A percentile compares a stretch with the other conserved stretches of the same genome.
Conservation (phyloP, 1,140 invertebrate species). For the Macrocentrus cingulum region DNA sequence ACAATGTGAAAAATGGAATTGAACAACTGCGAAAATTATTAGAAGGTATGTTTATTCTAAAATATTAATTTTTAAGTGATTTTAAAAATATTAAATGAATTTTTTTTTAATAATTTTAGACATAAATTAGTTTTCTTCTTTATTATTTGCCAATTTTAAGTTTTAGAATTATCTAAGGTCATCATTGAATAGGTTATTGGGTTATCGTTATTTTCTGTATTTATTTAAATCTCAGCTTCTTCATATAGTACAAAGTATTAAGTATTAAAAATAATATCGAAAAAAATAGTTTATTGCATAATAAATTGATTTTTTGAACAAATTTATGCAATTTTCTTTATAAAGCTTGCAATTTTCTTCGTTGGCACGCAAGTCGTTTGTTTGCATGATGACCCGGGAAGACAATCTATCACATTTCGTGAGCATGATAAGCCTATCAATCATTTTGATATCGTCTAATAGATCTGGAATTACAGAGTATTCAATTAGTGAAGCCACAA, state of each 20-base stretch:
- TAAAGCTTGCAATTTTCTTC: too few relatives aligned
- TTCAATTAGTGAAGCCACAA: neutral
- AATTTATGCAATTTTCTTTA: too few relatives aligned
- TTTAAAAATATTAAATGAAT: neutral
- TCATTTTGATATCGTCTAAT: too few relatives aligned
- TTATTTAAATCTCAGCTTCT: neutral
- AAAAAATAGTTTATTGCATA: too few relatives aligned
- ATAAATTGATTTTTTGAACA: too few relatives aligned
- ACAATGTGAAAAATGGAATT: conserved; percentile 64
- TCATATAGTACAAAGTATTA: neutral
- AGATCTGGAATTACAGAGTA: too few relatives aligned
- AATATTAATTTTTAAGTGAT: neutral
- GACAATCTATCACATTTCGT: neutral
- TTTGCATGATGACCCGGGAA: neutral
- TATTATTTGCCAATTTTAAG: too few relatives aligned
- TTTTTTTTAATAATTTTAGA: neutral
- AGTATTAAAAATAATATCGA: too few relatives aligned
- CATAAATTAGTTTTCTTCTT: neutral
- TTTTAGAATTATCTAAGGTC: neutral
- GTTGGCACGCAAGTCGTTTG: too few relatives aligned
- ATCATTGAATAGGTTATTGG: conserved; percentile 18
- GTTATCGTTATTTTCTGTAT: conserved; percentile 12
- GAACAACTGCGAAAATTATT: conserved; percentile 63
- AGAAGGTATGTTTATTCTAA: conserved; percentile 51
- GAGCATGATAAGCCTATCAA: neutral